Base-by-base conservation (phyloP, 1,140 invertebrate species). In the Dryas iulia region DNA sequence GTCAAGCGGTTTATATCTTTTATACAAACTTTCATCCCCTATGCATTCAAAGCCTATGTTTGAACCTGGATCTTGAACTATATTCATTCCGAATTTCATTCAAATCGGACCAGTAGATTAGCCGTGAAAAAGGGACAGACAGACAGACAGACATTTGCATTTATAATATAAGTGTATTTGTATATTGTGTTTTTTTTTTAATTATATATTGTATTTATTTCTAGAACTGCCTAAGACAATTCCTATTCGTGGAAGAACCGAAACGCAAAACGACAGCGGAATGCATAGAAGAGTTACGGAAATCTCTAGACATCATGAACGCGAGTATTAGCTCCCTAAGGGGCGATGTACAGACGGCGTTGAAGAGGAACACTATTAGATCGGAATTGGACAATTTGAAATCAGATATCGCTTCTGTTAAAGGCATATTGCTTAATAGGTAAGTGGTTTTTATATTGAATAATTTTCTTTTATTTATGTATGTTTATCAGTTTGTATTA, bases 391-490 rank as follows among this genome's bases (percentile, higher is more conserved):
- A 94, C 77, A 94, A 94, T 67, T 92, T 97, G 66, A 96, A 96
- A 81, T 93, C 94, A 54, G 96, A 97, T 83, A 92, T 97, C 68
- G 93, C 95, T 70, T 95, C 95, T 73, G 94, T 97, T 31, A 97
- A 96, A 86, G 95, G 95, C 59, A 93, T 97, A 71, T 87, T 96
- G 53, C 86, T 97, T 24, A 96, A 95, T 79, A 95, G 95, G 95
- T 95, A 78, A 79, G 82, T 76, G 64, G n/a, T 14, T 1, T 35
- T 35, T 39, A n/a, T n/a, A n/a, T 39, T 39, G 14, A 39, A 39
- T 39, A 14, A 39, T 14, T 1, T 11, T 33, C 12, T 12, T 14
- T 35, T n/a, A n/a, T n/a, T n/a, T n/a, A n/a, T n/a, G n/a, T n/a
- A n/a, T n/a, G n/a, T n/a, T n/a, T n/a, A n/a, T n/a, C n/a, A n/a